Conservation (phyloP, 2,113 vertebrate species). For the Apeltes quadracus region DNA sequence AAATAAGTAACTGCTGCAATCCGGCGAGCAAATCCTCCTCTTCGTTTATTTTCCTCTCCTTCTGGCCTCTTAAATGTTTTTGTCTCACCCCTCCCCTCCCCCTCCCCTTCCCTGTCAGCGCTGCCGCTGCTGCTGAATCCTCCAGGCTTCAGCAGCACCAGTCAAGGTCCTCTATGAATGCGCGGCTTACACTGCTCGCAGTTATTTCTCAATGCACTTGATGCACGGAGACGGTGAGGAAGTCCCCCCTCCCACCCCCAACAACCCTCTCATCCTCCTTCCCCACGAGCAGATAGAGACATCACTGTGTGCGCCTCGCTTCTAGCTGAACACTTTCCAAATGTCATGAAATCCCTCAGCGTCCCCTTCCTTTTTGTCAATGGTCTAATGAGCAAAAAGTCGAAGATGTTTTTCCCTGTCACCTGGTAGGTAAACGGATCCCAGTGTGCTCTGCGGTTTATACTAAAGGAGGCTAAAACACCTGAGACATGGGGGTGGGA, state of each 20-base stretch:
- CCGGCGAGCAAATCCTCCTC: conserved; percentile 1
- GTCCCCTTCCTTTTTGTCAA: background rate
- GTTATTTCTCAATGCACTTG: conserved; percentile 50
- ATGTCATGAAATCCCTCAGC: conserved; percentile 19
- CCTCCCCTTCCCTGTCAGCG: background rate
- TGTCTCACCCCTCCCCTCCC: background rate
- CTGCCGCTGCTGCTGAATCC: conserved; percentile 46
- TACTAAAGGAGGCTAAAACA: conserved; percentile 20
- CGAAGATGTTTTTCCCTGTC: conserved; percentile 8
- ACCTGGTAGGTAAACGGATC: conserved; percentile 7
- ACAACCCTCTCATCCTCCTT: background rate
- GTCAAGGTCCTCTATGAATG: conserved; percentile 58
- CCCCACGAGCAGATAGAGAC: conserved; percentile 2
- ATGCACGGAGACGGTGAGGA: conserved; percentile 63
- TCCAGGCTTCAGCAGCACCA: conserved; percentile 42
- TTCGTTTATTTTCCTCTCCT: background rate
- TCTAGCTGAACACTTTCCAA: conserved; percentile 15
- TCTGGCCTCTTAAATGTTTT: background rate
- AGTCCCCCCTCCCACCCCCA: conserved; percentile 54
- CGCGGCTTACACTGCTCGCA: conserved; percentile 47
- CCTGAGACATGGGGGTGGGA: conserved; percentile 25
- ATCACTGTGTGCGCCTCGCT: background rate
- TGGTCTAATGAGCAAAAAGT: conserved; percentile 15
- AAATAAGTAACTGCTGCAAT: conserved; percentile 16
- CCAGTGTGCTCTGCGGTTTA: conserved; percentile 21